phyloP scores from a whole-genome alignment of 53 echinoderm and acorn worm species.

The Henricia sp. region DNA sequence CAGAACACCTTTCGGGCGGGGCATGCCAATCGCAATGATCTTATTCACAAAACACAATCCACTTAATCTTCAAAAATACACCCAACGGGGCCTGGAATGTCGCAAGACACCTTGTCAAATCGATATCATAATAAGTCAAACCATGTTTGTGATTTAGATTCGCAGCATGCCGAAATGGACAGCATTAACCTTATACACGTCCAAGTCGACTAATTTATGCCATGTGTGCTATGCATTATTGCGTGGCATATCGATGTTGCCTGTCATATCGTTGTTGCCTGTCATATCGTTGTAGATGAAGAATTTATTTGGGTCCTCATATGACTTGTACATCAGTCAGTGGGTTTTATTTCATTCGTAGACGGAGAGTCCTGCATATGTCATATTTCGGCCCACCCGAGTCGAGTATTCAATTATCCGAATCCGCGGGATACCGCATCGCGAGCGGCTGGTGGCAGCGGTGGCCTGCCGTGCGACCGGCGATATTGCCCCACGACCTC shows the following conservation, averaged over 20 bases:
- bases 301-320: too few species aligned
- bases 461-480: constrained; percentile 50
- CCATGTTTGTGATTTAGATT: constrained; percentile 43
- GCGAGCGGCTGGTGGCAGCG: constrained; percentile 65
- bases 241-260: neutral
- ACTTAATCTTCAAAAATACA: constrained; percentile 21
- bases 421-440: constrained; percentile 42
- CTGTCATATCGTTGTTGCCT: neutral
- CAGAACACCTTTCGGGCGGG: too few species aligned
- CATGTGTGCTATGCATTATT: constrained; percentile 38
- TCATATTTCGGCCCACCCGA: constrained; percentile 50
- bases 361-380: constrained; percentile 41
- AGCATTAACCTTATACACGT: constrained; percentile 22
- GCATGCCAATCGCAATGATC: too few species aligned
- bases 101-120: constrained; percentile 14
- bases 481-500: constrained; percentile 61
- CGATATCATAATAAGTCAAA: neutral
- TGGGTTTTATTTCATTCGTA: neutral
- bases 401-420: constrained; percentile 64
- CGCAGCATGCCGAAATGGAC: constrained; percentile 16
- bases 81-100: constrained; percentile 33
- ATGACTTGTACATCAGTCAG: too few species aligned
- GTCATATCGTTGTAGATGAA: neutral
- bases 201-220: constrained; percentile 11
- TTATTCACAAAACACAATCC: neutral